Evolutionary conservation across 1,140 invertebrate species (phyloP), one percentile per base, ranked within the genome.

Genomic region (Zaprionus lachaisei): DNA sequence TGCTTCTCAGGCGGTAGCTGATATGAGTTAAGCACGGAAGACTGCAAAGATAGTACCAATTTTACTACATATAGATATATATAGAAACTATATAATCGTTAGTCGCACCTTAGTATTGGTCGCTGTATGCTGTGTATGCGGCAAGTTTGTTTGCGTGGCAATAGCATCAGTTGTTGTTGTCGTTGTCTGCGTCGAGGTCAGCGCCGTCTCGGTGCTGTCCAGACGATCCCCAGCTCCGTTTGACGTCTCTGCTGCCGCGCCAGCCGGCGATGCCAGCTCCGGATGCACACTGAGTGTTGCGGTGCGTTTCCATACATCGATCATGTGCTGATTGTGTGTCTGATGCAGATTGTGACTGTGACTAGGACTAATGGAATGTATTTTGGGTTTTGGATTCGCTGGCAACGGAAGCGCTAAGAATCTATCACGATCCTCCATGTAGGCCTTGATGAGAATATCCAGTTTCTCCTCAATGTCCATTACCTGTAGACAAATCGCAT

Each of bases 401-500:
- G 91, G 79, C 71, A 93, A 91, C 57, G 94, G 94, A 77, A 95
- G 92, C 72, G 94, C 91, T 85, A 94, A 83, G 79, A 96, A 93
- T 78, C 94, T 93, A 93, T 96, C 95, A 86, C 97, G 94, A 93
- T 98, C 97, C 93, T 98, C 97, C 94, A 97, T 95, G 93, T 98
- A 98, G 94, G 98, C 95, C 92, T 99, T 98, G 91, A 99, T 95
- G 83, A 99, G 95, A 93, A 98, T 95, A 94, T 99, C 97, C 91
- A 99, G 94, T 94, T 99, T 99, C 87, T 95, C 95, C 94, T 98
- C 98, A 93, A 98, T 98, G 93, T 98, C 97, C 92, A 98, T 97
- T 84, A 98, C 97, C 97, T 98, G 92, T 6, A 31, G 31, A 34
- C 5, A 14, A 44, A 41, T 0, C 4, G n/a, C 38, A 41, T 15